These are phyloP conservation scores for Tetragnatha versicolor DNA, from an alignment of 1,140 invertebrate species.

Conservation along the genomic window DNA sequence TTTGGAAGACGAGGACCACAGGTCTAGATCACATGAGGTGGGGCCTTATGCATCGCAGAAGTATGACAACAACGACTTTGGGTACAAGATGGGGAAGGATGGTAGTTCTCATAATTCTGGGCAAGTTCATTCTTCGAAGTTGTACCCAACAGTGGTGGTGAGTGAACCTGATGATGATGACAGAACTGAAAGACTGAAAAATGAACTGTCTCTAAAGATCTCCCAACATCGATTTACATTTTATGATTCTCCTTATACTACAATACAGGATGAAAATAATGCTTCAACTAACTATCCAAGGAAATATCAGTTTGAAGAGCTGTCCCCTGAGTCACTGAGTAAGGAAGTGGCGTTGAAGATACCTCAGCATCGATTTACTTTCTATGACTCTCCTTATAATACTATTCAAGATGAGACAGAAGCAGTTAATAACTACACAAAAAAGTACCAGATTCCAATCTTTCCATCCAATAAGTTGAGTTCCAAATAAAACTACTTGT, in stretches of 20 bases:
- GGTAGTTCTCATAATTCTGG: too few relatives aligned
- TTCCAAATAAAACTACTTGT: neutral
- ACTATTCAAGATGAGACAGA: slow-evolving; percentile 49
- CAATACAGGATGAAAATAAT: slow-evolving; percentile 48
- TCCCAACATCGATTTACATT: slow-evolving; percentile 42
- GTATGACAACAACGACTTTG: too few relatives aligned
- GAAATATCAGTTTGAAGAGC: too few relatives aligned
- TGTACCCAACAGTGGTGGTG: too few relatives aligned
- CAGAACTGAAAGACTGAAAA: neutral
- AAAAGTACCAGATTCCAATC: neutral
- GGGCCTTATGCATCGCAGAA: neutral
- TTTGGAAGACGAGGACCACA: slow-evolving; percentile 48
- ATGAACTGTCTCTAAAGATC: slow-evolving; percentile 12
- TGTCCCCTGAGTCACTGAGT: neutral
- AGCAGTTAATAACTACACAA: too few relatives aligned
- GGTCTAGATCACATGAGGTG: slow-evolving; percentile 19
- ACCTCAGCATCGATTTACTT: slow-evolving; percentile 39
- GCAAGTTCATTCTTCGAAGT: too few relatives aligned
- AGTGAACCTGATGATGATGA: neutral
- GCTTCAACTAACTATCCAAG: too few relatives aligned
- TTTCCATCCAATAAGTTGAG: neutral
- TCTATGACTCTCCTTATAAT: slow-evolving; percentile 51
- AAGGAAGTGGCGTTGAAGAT: slow-evolving; percentile 19
- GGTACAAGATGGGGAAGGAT: slow-evolving; percentile 39
- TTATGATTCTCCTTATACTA: slow-evolving; percentile 51